Evolutionary conservation across 2,888 invertebrate species (phyloP).

Genomic region (Nomada goodeniana): DNA sequence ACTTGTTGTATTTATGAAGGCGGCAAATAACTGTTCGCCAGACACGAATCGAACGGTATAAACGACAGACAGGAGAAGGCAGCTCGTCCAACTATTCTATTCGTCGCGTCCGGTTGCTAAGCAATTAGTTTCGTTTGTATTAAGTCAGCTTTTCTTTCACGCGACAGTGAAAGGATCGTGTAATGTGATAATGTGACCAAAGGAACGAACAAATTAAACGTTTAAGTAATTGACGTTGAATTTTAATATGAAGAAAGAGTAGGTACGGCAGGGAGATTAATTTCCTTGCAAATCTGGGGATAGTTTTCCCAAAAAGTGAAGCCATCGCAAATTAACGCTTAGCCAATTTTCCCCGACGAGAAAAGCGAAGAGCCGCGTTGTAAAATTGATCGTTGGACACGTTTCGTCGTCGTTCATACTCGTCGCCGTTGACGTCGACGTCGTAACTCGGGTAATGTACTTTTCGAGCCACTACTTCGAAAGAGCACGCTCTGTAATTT

Average conservation of each 20-base stretch:
- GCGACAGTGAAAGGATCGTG: no score
- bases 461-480: slow-evolving; percentile 38
- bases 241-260: no score
- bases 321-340: background rate
- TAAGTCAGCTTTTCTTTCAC: background rate
- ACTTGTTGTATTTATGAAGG: slow-evolving; percentile 14
- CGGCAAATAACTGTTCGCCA: background rate
- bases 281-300: no score
- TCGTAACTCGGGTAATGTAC: slow-evolving; percentile 50
- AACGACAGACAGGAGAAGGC: background rate
- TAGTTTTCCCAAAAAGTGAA: no score
- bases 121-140: slow-evolving; percentile 13
- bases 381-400: slow-evolving; percentile 58
- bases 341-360: slow-evolving; percentile 12
- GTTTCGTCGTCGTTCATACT: slow-evolving; percentile 20
- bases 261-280: no score
- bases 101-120: background rate
- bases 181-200: no score
- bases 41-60: slow-evolving; percentile 3
- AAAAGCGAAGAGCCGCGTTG: slow-evolving; percentile 2
- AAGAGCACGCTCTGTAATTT: slow-evolving; percentile 43
- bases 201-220: no score
- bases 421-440: slow-evolving; percentile 16
- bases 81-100: background rate
- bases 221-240: no score